Evolutionary conservation across 1,140 invertebrate genomes (phyloP), one percentile per base, ranked within the genome.

Genomic region (Thalassaphorura encarpata): DNA sequence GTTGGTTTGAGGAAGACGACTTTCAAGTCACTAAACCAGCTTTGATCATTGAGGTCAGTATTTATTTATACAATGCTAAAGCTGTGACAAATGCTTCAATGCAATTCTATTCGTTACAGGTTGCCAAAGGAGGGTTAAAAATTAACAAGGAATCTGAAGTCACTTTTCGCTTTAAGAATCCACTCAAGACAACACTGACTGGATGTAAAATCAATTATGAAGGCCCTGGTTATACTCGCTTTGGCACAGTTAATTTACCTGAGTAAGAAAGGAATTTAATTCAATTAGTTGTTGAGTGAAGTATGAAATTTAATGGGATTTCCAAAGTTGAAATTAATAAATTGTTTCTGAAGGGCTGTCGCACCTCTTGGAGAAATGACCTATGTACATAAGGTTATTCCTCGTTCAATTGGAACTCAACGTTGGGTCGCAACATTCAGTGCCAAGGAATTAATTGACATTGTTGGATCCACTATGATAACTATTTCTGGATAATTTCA

Each of bases 1-100:
- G 81, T 3, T 85, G 83, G 82, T 78, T 81, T 2, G 82, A 81
- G 39, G 83, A 84, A 61, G 82, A 84, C 61, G 82, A 84, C 68
- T 84, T 85, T 70, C 78, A 84, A 70, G 75, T 86, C 0, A 65
- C 81, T 1, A 85, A 83, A 57, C 83, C 84, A 1, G 76, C 15
- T 15, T 26, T 55, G 16, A 54, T 28, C 8, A 16, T 62, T 13
- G 40, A 60, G 48, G 60, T 55, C 13, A n/a, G n/a, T n/a, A n/a
- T n/a, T n/a, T n/a, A n/a, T n/a, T n/a, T n/a, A n/a, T n/a, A n/a
- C n/a, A n/a, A n/a, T n/a, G n/a, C n/a, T n/a, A n/a, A n/a, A n/a
- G n/a, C n/a, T n/a, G n/a, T n/a, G n/a, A n/a, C n/a, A n/a, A n/a
- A n/a, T n/a, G n/a, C n/a, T n/a, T n/a, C n/a, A n/a, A n/a, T n/a